These are phyloP conservation scores for Perizoma affinitatum DNA, from an alignment of 2,888 invertebrate genomes.

Conservation along the genomic window DNA sequence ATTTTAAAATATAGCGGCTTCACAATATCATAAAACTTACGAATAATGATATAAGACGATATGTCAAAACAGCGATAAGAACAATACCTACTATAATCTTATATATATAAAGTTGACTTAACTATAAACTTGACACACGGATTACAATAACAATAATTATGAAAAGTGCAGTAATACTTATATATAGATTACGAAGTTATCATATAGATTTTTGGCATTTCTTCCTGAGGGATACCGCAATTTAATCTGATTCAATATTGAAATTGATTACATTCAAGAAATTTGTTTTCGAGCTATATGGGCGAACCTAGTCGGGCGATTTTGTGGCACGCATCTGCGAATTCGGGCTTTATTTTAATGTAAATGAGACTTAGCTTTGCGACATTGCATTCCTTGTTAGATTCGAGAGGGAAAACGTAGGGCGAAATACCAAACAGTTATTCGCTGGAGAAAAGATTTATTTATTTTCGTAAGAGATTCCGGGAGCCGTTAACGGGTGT, in stretches of 20 bases:
- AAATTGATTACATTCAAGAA: conserved; percentile 57
- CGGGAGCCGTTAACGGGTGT: conserved; percentile 75
- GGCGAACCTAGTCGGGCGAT: conserved; percentile 82
- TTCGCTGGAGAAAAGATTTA: conserved; percentile 77
- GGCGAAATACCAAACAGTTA: conserved; percentile 75
- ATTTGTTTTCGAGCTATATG: conserved; percentile 76
- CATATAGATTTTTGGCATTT: conserved; percentile 69
- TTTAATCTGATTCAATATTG: conserved; percentile 53
- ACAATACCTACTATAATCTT: conserved; percentile 71
- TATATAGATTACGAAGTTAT: conserved; percentile 54
- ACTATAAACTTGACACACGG: conserved; percentile 74
- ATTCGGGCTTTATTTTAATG: conserved; percentile 56
- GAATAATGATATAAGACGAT: conserved; percentile 80
- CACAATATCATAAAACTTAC: conserved; percentile 81
- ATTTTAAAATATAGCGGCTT: conserved; percentile 84
- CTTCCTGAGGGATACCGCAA: conserved; percentile 83
- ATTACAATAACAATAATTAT: conserved; percentile 68
- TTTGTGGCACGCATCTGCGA: conserved; percentile 74
- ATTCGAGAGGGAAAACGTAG: conserved; percentile 60
- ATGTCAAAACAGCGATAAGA: conserved; percentile 82
- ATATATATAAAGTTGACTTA: conserved; percentile 66
- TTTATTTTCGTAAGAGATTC: conserved; percentile 73
- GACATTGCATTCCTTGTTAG: conserved; percentile 81
- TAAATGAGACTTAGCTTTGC: conserved; percentile 60
- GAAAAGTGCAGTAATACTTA: conserved; percentile 61